phyloP scores from a whole-genome alignment of 2,113 vertebrate species.

The Labeo catla region DNA sequence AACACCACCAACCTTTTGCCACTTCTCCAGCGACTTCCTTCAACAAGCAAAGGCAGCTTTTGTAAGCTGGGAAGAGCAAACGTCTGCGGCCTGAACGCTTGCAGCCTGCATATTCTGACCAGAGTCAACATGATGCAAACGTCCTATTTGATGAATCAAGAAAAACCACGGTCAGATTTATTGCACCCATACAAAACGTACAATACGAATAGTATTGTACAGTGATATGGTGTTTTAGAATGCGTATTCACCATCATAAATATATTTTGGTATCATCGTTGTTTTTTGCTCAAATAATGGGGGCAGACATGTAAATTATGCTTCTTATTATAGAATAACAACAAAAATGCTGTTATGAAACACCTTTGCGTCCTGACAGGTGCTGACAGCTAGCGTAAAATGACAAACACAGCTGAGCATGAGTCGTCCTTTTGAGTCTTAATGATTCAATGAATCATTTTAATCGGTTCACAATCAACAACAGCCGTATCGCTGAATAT shows the following conservation, averaged over 20 bases:
- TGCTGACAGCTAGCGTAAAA: neutral
- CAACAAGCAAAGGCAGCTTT: constrained; percentile 65
- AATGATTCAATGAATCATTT: neutral
- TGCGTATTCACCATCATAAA: neutral
- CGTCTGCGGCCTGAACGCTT: constrained; percentile 75
- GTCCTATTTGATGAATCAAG: constrained; percentile 55
- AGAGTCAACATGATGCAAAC: constrained; percentile 74
- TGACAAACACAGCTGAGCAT: neutral
- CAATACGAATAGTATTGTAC: neutral
- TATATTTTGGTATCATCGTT: neutral
- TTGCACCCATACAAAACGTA: constrained; percentile 49
- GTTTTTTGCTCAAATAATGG: neutral
- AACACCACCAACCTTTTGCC: constrained; percentile 85
- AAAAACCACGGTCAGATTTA: constrained; percentile 45
- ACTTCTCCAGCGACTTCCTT: constrained; percentile 75
- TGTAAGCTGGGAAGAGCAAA: constrained; percentile 63
- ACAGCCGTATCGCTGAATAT: neutral
- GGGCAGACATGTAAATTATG: neutral
- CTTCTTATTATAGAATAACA: neutral
- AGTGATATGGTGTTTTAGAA: neutral
- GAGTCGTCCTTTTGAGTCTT: neutral
- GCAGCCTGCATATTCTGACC: constrained; percentile 75
- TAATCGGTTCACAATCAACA: neutral
- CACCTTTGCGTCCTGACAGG: neutral
- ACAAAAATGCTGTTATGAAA: neutral